Evolutionary conservation across 2,113 vertebrate genomes (phyloP).

Genomic region (Nerophis ophidion): DNA sequence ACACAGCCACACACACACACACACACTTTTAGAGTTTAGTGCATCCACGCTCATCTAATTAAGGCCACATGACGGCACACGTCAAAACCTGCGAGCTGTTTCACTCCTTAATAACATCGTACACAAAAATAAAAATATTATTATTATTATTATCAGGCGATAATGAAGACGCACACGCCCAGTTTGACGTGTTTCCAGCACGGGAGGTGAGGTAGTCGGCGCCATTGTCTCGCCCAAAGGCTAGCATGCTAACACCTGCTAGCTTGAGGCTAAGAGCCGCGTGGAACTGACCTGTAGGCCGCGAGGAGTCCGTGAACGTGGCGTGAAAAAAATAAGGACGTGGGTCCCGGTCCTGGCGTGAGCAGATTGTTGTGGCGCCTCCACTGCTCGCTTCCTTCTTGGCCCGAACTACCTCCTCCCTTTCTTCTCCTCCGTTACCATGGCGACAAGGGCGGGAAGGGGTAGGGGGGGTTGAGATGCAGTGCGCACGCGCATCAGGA

Average conservation of each 20-base stretch:
- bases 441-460: conserved; percentile 63
- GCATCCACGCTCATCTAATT: neutral
- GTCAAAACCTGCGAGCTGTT: no score
- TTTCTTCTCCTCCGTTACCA: conserved; percentile 48
- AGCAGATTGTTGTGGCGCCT: conserved; percentile 51
- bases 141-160: no score
- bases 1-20: neutral
- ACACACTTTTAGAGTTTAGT: neutral
- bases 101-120: no score
- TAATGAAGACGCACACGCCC: no score
- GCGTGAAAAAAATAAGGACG: conserved; percentile 1
- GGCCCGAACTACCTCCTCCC: conserved; percentile 32
- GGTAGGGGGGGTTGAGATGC: conserved; percentile 63
- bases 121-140: no score
- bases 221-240: conserved; percentile 48
- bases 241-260: conserved; percentile 14
- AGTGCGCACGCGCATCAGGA: conserved; percentile 65
- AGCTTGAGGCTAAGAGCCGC: conserved; percentile 22
- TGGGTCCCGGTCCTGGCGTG: conserved; percentile 20
- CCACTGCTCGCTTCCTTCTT: conserved; percentile 37
- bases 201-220: neutral
- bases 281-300: conserved; percentile 9
- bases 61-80: neutral
- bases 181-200: no score
- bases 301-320: neutral